These are phyloP conservation scores for Blera fallax DNA, from an alignment of 2,888 invertebrate genomes.

Conservation along the genomic window DNA sequence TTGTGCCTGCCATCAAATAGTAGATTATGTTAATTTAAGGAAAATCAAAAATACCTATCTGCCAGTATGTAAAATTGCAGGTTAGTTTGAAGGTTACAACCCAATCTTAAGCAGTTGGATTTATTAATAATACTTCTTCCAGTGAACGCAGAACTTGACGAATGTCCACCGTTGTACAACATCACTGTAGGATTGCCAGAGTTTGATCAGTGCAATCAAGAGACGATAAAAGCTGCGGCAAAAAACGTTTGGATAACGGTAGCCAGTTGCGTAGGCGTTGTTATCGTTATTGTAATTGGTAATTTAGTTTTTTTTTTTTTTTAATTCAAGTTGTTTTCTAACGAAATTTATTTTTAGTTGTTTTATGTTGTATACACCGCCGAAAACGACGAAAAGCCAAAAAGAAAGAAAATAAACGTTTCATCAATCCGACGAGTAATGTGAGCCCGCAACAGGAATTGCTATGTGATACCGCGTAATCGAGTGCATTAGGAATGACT, in stretches of 20 bases:
- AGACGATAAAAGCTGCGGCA: slow-evolving; percentile 75
- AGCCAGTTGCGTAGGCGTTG: slow-evolving; percentile 76
- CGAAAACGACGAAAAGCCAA: slow-evolving; percentile 75
- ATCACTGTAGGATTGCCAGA: slow-evolving; percentile 77
- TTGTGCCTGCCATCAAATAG: slow-evolving; percentile 79
- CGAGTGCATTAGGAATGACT: slow-evolving; percentile 23
- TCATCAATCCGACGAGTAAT: slow-evolving; percentile 49
- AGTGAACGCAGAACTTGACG: slow-evolving; percentile 75
- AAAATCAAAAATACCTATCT: slow-evolving; percentile 77
- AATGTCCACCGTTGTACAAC: slow-evolving; percentile 79
- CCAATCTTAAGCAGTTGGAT: no score
- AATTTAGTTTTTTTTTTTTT: slow-evolving; percentile 56
- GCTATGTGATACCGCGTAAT: slow-evolving; percentile 61
- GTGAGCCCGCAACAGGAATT: slow-evolving; percentile 46
- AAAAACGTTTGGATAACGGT: slow-evolving; percentile 77
- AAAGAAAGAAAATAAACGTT: slow-evolving; percentile 67
- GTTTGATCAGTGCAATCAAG: slow-evolving; percentile 76
- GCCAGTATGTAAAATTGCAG: slow-evolving; percentile 77
- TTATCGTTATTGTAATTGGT: slow-evolving; percentile 76
- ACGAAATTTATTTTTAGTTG: slow-evolving; percentile 72
- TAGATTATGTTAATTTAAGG: slow-evolving; percentile 77
- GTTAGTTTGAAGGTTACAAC: slow-evolving; percentile 74
- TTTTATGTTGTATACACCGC: slow-evolving; percentile 76
- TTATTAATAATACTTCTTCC: slow-evolving; percentile 56
- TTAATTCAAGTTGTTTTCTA: background rate